These are phyloP conservation scores for Steinernema scapterisci DNA, from an alignment of 2,888 invertebrate genomes.

Conservation along the genomic window DNA sequence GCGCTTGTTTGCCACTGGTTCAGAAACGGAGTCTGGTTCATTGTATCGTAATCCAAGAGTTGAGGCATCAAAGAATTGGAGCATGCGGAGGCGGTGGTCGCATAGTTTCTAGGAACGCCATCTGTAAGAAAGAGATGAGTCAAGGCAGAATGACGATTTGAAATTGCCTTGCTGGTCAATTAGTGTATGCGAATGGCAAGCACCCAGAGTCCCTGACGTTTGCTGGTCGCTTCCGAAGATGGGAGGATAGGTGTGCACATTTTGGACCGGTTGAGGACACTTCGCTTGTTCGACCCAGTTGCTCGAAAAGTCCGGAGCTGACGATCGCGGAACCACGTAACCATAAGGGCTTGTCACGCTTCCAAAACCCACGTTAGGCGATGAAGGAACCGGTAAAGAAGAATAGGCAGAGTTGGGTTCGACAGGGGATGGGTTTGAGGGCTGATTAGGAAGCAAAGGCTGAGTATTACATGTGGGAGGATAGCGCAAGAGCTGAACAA, in stretches of 20 bases:
- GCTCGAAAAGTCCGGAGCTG: not conserved
- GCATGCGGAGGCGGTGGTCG: not conserved
- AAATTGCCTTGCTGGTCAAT: slow-evolving; percentile 9
- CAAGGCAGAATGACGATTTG: not conserved
- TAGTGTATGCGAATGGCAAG: slow-evolving; percentile 14
- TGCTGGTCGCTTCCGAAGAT: slow-evolving; percentile 12
- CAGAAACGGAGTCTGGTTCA: slow-evolving; percentile 3
- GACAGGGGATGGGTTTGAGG: not conserved
- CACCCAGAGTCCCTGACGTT: not conserved
- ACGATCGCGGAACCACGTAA: slow-evolving; percentile 7
- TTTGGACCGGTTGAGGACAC: not conserved
- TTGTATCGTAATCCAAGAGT: slow-evolving; percentile 16
- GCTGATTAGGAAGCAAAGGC: not conserved
- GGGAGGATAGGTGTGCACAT: slow-evolving; percentile 14
- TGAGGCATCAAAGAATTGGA: slow-evolving; percentile 10
- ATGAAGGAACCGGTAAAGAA: not conserved
- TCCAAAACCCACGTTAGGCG: slow-evolving; percentile 5
- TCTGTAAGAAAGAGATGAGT: not conserved
- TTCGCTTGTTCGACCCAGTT: not conserved
- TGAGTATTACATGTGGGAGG: not conserved
- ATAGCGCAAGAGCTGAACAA: not conserved
- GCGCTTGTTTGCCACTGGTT: slow-evolving; percentile 19
- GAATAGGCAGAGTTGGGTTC: slow-evolving; percentile 18
- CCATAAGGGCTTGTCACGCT: not conserved
- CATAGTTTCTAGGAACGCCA: not conserved